Evolutionary conservation across 2,888 invertebrate species (phyloP).

Genomic region (Alloplasta piceator): DNA sequence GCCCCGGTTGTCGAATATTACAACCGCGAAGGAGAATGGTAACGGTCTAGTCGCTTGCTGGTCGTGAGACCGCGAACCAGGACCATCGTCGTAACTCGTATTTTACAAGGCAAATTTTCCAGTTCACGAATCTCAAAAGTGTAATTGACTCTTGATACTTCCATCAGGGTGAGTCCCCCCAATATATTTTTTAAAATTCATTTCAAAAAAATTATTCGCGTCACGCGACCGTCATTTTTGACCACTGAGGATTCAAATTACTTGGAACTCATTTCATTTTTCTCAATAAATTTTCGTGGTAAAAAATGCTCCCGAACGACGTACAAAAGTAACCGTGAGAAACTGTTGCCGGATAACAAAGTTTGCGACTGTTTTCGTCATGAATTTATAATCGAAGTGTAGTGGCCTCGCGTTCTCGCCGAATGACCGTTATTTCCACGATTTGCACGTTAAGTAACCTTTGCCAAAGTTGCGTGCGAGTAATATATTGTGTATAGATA

Average conservation of each 20-base stretch:
- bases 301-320: background rate
- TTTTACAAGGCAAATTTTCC: slow-evolving; percentile 45
- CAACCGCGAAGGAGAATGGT: slow-evolving; percentile 80
- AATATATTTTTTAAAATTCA: slow-evolving; percentile 10
- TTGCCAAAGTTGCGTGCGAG: slow-evolving; percentile 38
- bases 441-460: slow-evolving; percentile 27
- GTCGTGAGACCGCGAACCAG: slow-evolving; percentile 76
- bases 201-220: background rate
- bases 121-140: slow-evolving; percentile 3
- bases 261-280: too few species aligned
- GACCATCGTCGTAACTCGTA: slow-evolving; percentile 63
- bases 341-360: slow-evolving; percentile 48
- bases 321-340: slow-evolving; percentile 38
- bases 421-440: slow-evolving; percentile 3
- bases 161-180: slow-evolving; percentile 41
- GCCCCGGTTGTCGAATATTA: slow-evolving; percentile 80
- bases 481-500: too few species aligned
- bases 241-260: too few species aligned
- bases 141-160: slow-evolving; percentile 29
- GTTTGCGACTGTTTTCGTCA: slow-evolving; percentile 31
- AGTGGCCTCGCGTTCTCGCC: slow-evolving; percentile 8
- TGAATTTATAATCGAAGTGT: slow-evolving; percentile 42
- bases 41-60: slow-evolving; percentile 80
- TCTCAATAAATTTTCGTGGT: too few species aligned
- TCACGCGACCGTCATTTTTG: background rate